Percentiles rank a stretch among this genome's conserved stretches.
Conservation (phyloP, 2,113 vertebrate species). For the Carassius carassius region DNA sequence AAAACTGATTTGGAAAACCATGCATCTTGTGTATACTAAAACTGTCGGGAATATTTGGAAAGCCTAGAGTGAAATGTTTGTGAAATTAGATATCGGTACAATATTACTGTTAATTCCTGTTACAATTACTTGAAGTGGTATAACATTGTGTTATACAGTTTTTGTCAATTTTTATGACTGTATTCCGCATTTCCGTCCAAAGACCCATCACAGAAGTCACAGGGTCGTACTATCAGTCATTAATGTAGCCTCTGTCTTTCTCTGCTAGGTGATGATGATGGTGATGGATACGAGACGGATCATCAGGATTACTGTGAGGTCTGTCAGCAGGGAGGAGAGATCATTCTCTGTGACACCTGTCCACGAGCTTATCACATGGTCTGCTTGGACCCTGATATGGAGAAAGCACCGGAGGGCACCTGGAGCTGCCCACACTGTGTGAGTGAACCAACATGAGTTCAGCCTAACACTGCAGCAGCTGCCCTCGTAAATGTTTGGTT, state of each 20-base stretch:
- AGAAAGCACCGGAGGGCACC: conserved; percentile 97
- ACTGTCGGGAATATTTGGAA: not conserved
- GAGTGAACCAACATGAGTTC: conserved; percentile 66
- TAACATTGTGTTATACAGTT: not conserved
- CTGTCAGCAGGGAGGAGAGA: conserved; percentile 98
- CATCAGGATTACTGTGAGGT: conserved; percentile 99
- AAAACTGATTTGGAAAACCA: not conserved
- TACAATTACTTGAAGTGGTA: too few species aligned
- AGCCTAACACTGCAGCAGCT: too few species aligned
- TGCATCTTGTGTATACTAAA: not conserved
- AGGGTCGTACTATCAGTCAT: not conserved
- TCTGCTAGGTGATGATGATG: conserved; percentile 81
- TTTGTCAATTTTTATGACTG: not conserved
- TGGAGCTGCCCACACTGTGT: conserved; percentile 99
- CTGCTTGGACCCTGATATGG: conserved; percentile 98
- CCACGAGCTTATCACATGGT: conserved; percentile 99
- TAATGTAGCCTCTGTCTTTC: not conserved
- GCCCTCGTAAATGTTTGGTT: too few species aligned
- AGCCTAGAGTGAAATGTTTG: not conserved
- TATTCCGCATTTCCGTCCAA: not conserved
- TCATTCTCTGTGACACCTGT: conserved; percentile 97
- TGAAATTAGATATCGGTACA: not conserved
- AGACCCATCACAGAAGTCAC: not conserved
- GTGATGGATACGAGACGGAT: conserved; percentile 97
- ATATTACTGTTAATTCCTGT: too few species aligned